These are phyloP conservation scores for Hypocryptadius cinnamomeus DNA, from an alignment of 2,113 vertebrate species.

Conservation along the genomic window DNA sequence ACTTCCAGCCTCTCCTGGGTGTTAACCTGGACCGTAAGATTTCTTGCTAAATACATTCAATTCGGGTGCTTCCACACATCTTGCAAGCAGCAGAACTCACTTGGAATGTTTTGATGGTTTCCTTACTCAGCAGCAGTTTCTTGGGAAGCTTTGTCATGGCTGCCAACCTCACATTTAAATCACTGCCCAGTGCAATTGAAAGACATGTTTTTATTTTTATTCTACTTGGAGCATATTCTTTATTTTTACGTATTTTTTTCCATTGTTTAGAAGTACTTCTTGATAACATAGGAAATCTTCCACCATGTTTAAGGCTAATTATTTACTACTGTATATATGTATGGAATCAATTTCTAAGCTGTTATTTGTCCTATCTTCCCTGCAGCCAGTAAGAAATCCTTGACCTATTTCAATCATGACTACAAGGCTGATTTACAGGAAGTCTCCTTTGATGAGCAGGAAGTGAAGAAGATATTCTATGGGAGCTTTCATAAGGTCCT, in stretches of 20 bases:
- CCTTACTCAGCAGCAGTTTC: background rate
- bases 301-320: background rate
- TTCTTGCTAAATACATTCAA: background rate
- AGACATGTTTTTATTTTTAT: background rate
- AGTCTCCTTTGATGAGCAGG: conserved; percentile 83
- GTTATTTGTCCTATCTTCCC: background rate
- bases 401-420: conserved; percentile 89
- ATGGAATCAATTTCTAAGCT: background rate
- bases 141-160: background rate
- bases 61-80: background rate
- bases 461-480: conserved; percentile 89
- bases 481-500: conserved; percentile 95
- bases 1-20: conserved; percentile 88
- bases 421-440: conserved; percentile 83
- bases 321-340: background rate
- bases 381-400: conserved; percentile 77
- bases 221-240: background rate
- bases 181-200: background rate
- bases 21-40: conserved; percentile 85
- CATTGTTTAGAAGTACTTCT: background rate
- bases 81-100: background rate
- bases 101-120: background rate
- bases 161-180: background rate
- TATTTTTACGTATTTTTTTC: background rate
- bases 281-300: background rate